phyloP scores from a whole-genome alignment of 2,888 invertebrate species.

The Amphipyra tragopoginis region DNA sequence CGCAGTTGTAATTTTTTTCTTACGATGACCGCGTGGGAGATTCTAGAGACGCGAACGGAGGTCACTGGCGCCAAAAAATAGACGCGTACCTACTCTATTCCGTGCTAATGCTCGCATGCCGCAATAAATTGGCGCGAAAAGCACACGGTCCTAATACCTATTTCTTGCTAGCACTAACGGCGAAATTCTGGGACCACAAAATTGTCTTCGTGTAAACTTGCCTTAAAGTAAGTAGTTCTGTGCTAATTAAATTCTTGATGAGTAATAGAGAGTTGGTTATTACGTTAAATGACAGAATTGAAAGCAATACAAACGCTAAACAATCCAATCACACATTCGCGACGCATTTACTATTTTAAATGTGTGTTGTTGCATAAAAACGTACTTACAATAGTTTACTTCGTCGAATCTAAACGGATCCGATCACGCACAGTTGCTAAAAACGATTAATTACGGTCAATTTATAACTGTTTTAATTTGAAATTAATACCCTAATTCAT shows the following conservation, averaged over 20 bases:
- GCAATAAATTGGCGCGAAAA: too few species aligned
- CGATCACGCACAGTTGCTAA: slow-evolving; percentile 20
- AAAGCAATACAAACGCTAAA: slow-evolving; percentile 32
- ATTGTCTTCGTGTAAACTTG: too few species aligned
- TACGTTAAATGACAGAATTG: slow-evolving; percentile 35
- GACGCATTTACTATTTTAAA: slow-evolving; percentile 30
- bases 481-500: too few species aligned
- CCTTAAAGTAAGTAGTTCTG: slow-evolving; percentile 4
- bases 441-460: slow-evolving; percentile 14
- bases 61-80: too few species aligned
- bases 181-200: too few species aligned
- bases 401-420: slow-evolving; percentile 5
- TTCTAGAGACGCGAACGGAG: too few species aligned
- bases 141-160: too few species aligned
- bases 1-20: too few species aligned
- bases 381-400: slow-evolving; percentile 22
- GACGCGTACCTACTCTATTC: too few species aligned
- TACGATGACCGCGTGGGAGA: too few species aligned
- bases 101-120: too few species aligned
- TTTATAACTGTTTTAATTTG: background rate
- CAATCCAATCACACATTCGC: slow-evolving; percentile 47
- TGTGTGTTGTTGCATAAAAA: slow-evolving; percentile 31
- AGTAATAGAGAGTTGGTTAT: slow-evolving; percentile 41
- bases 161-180: too few species aligned
- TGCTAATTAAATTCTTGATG: slow-evolving; percentile 28